Base-by-base conservation (phyloP, 2,888 invertebrate species). In the Lasioglossum malachurum region DNA sequence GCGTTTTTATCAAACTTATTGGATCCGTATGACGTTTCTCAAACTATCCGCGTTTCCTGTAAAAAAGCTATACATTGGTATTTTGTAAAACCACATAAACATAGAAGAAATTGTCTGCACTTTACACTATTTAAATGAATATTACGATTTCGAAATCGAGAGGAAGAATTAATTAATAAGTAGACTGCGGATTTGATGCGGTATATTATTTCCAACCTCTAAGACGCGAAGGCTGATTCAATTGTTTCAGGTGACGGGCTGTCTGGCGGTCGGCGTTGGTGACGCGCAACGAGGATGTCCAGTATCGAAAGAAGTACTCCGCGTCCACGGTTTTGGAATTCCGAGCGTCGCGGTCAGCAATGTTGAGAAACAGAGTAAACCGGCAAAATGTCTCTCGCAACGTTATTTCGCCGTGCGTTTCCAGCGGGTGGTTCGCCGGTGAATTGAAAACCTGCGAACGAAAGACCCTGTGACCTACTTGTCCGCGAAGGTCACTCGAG, bases 401-500 rank as follows among this genome's bases (percentile, higher is more conserved):
- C n/a, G 53, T 41, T n/a, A 75, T 31, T 78, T 57, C 12, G 27
- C 14, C 44, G 57, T 3, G 38, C 27, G 19, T 35, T 44, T 35
- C 44, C 44, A 80, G 41, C 57, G 57, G 57, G 57, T 57, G 57
- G 80, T 57, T 53, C 44, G 73, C 69, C 41, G 23, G 19, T 8
- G 38, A 73, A 49, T 64, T 74, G 78, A 49, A 82, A 82, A 74
- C 53, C 49, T 53, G n/a, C 57, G 73, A 31, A 38, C 67, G 60
- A 60, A 73, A 73, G 82, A n/a, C 78, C 77, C 49, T 49, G 64
- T 53, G 78, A 82, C 82, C 82, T 44, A 82, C 78, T 82, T 82
- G 31, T 35, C 60, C 27, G 14, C 82, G 78, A 82, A 82, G 78
- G 82, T 78, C 78, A 78, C 46, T 19, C 78, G 64, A 41, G 73